These are phyloP conservation scores for Andrena cerasifolii DNA, from an alignment of 1,140 invertebrate genomes.

Conservation along the genomic window DNA sequence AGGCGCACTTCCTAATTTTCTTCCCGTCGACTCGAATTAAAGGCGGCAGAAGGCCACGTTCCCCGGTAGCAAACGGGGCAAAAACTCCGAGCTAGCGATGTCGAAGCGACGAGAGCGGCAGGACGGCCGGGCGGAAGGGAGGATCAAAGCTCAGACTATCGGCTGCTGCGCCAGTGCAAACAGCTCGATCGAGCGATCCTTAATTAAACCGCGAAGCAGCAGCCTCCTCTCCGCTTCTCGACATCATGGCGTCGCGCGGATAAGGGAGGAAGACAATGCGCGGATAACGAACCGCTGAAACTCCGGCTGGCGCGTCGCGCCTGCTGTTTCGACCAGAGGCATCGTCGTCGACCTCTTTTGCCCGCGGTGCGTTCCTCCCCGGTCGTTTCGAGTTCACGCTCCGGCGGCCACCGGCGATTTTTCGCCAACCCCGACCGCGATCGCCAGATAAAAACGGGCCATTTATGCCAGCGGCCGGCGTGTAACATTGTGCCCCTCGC, in stretches of 20 bases:
- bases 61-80: too few species aligned
- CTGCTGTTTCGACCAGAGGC: constrained; percentile 1
- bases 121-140: not conserved
- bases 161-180: constrained; percentile 40
- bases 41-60: too few species aligned
- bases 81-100: too few species aligned
- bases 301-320: too few species aligned
- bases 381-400: constrained; percentile 37
- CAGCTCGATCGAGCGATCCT: constrained; percentile 54
- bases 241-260: constrained; percentile 53
- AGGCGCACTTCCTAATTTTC: too few species aligned
- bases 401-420: constrained; percentile 33
- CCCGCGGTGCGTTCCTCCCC: constrained; percentile 6
- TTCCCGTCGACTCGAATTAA: too few species aligned
- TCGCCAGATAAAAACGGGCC: constrained; percentile 32
- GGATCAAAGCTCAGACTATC: constrained; percentile 31
- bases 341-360: constrained; percentile 33
- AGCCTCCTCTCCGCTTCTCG: constrained; percentile 38
- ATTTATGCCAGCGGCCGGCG: not conserved
- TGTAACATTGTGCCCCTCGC: not conserved
- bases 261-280: constrained; percentile 59
- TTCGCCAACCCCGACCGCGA: constrained; percentile 24
- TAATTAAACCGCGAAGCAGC: constrained; percentile 61
- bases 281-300: too few species aligned
- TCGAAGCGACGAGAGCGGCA: too few species aligned